phyloP scores from a whole-genome alignment of 2,888 invertebrate genomes.

The Diachrysia chrysitis region DNA sequence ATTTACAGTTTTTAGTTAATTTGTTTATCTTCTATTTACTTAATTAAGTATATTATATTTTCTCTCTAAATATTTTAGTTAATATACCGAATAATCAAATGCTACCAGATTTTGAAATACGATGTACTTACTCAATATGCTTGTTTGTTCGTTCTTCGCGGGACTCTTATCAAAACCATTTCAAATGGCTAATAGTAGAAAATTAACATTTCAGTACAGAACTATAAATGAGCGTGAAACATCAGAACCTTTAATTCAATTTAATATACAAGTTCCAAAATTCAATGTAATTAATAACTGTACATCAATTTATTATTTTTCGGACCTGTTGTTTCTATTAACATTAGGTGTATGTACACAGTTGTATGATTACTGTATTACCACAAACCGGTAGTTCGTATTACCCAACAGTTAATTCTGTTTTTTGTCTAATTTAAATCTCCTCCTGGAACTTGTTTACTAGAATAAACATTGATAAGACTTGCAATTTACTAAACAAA shows the following conservation, averaged over 20 bases:
- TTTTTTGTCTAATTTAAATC: too few relatives aligned
- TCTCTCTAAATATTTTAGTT: not conserved
- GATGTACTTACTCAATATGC: not conserved
- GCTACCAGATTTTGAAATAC: not conserved
- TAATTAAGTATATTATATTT: not conserved
- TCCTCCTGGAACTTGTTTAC: too few relatives aligned
- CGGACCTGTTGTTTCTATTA: not conserved
- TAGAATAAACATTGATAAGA: too few relatives aligned
- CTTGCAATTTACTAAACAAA: too few relatives aligned
- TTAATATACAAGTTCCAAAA: not conserved
- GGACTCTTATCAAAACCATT: slow-evolving; percentile 7
- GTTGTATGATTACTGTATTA: too few relatives aligned
- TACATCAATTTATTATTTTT: not conserved
- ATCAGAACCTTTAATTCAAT: not conserved
- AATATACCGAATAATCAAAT: not conserved
- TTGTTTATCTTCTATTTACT: too few relatives aligned
- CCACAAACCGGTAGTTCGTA: too few relatives aligned
- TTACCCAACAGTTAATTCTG: too few relatives aligned
- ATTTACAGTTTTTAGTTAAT: too few relatives aligned
- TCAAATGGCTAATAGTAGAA: not conserved
- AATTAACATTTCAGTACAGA: not conserved
- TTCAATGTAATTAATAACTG: not conserved
- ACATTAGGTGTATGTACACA: not conserved
- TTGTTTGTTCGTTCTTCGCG: not conserved
- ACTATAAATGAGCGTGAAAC: not conserved